phyloP scores from a whole-genome alignment of 2,888 invertebrate genomes.

The Drosophila rubida region DNA sequence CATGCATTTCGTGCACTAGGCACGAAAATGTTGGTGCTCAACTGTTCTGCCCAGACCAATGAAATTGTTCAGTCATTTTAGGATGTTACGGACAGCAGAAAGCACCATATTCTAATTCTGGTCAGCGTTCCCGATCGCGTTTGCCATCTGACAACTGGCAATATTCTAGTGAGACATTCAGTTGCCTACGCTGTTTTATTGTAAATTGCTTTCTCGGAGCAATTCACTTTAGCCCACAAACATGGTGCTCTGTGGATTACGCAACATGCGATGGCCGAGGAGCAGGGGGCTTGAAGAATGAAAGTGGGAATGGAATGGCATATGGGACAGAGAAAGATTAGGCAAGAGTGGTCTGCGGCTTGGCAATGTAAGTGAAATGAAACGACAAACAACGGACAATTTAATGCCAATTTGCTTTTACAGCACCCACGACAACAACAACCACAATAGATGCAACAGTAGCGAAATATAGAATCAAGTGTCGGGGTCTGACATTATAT shows the following conservation, averaged over 20 bases:
- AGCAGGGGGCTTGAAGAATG: slow-evolving; percentile 8
- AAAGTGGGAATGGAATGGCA: neutral
- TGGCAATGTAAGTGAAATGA: slow-evolving; percentile 70
- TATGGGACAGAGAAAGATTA: neutral
- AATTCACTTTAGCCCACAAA: too few species aligned
- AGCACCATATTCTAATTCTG: too few species aligned
- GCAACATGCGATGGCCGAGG: slow-evolving; percentile 55
- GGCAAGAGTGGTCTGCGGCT: slow-evolving; percentile 15
- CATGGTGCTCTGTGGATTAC: neutral
- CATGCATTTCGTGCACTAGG: slow-evolving; percentile 70
- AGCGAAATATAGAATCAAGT: slow-evolving; percentile 67
- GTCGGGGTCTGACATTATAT: slow-evolving; percentile 55
- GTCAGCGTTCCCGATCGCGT: too few species aligned
- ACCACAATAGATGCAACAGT: slow-evolving; percentile 16
- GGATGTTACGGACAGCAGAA: neutral
- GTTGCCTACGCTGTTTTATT: slow-evolving; percentile 21
- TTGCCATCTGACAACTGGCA: neutral
- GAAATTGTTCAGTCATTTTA: neutral
- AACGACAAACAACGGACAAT: slow-evolving; percentile 71
- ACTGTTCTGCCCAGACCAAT: slow-evolving; percentile 76
- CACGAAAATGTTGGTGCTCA: slow-evolving; percentile 54
- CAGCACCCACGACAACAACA: slow-evolving; percentile 29
- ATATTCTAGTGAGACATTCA: neutral
- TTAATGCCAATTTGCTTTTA: slow-evolving; percentile 75
- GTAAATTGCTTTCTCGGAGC: slow-evolving; percentile 1